Base-by-base conservation (phyloP, 2,888 invertebrate genomes). In the Xestia sexstrigata region DNA sequence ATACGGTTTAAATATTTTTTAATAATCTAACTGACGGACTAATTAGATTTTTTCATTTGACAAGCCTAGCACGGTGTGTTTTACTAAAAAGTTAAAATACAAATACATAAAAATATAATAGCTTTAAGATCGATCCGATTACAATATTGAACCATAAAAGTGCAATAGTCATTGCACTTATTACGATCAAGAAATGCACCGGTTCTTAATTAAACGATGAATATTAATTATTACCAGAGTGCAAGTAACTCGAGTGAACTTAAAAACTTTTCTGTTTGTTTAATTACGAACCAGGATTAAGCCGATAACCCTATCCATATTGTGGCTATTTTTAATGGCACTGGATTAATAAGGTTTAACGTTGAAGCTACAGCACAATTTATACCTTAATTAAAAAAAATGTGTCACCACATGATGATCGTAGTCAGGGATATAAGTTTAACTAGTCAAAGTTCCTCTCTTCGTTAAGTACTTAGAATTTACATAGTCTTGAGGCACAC, bases 221-320 rank as follows among this genome's bases (percentile, higher is more conserved):
- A 86, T 85, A 85, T 76, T 83, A 85, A 82, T 78, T 82, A 82
- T 66, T 58, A 35, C 42, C 35, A 66, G 69, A 60, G 70, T 39
- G 60, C 86, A 86, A 73, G 69, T 58, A 77, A 71, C 83, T 49
- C 17, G 0, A 17, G 4, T 82, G 71, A 86, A 82, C 83, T 86
- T 83, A 82, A 82, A 67, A 67, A 82, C 60, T 72, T 69, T 68
- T 86, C 49, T 73, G 58, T 83, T 74, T 71, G 30, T 68, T 85
- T 58, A 55, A 47, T 70, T 76, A 39, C 30, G 55, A 13, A 52
- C 15, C 72, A 60, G 35, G 65, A 72, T 76, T 73, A 35, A 55
- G 45, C 35, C 39, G 72, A 72, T 67, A 85, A 70, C 35, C 11
- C 39, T 71, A 42, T 60, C n/a, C 35, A 49, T 63, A 39, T 35